These are phyloP conservation scores for Clarias macrocephalus DNA, from an alignment of 2,113 vertebrate species.

Conservation along the genomic window DNA sequence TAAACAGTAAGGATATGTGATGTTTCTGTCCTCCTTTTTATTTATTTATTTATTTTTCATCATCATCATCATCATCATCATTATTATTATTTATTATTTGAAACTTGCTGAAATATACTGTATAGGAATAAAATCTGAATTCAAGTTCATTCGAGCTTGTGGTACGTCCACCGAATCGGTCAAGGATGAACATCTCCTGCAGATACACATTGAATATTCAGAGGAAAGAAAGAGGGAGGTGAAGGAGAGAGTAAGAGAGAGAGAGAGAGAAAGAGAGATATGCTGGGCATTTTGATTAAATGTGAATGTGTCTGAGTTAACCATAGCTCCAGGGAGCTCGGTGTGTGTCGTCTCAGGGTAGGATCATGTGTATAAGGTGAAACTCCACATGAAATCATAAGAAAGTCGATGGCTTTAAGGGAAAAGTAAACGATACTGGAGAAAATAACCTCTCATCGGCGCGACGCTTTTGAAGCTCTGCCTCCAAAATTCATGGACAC, in stretches of 20 bases:
- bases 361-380: not conserved
- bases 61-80: no score
- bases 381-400: not conserved
- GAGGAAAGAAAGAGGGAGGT: not conserved
- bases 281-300: conserved; percentile 14
- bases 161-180: not conserved
- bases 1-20: no score
- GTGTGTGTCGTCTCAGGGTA: not conserved
- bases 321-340: not conserved
- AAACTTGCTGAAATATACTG: not conserved
- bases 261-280: not conserved
- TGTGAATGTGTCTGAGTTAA: conserved; percentile 2
- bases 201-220: conserved; percentile 12
- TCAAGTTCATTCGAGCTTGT: not conserved
- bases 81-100: not conserved
- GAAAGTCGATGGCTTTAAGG: not conserved
- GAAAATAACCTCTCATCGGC: no score
- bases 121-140: not conserved
- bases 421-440: no score
- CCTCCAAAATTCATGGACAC: no score
- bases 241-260: not conserved
- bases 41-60: not conserved
- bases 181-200: conserved; percentile 23
- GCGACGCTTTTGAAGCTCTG: no score
- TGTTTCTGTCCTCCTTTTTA: not conserved